Base-by-base conservation (phyloP, 2,888 invertebrate genomes). In the Lasioglossum leucozonium region DNA sequence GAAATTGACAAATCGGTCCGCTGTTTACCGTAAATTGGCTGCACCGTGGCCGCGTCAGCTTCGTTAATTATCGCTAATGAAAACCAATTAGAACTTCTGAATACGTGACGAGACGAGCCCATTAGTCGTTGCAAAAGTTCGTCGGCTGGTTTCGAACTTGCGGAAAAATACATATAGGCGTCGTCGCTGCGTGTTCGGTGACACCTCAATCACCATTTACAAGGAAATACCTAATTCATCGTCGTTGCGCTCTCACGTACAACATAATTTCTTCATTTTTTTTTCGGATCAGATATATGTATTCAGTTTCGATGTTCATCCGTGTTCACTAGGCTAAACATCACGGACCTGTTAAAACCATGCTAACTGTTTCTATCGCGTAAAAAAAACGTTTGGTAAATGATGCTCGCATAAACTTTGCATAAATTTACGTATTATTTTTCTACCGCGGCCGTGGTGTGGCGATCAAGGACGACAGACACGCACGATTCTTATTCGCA, bases 61-160 rank as follows among this genome's bases (percentile, higher is more conserved):
- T 47, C 82, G 74, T 90, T 90, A 89, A 90, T 90, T 90, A 90
- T 83, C 85, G 72, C 85, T 87, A 89, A 90, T 90, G 90, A 88
- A 89, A 88, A 83, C 80, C 90, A 90, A 90, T 90, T 89, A 90
- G 86, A 88, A 72, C 81, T 85, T 72, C 84, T 86, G 79, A 62
- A 87, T 89, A 79, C 79, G 81, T 74, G 77, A 62, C 74, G 11
- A 34, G 69, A 78, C 83, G 71, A 44, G 72, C 37, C 75, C 79
- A 72, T 71, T 76, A 75, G 71, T 44, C 42, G 26, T 87, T 82
- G 74, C 83, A 77, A 89, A 79, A 89, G 73, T 30, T 65, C 82
- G 13, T 34, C 16, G 55, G 18, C 58, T 37, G 55, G 75, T 73
- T 73, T 77, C 80, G 79, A 44, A 18, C 62, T 42, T 42, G 34